These are phyloP conservation scores for Hypotaenidia okinawae DNA, from an alignment of 2,797 vertebrate species.

Conservation along the genomic window DNA sequence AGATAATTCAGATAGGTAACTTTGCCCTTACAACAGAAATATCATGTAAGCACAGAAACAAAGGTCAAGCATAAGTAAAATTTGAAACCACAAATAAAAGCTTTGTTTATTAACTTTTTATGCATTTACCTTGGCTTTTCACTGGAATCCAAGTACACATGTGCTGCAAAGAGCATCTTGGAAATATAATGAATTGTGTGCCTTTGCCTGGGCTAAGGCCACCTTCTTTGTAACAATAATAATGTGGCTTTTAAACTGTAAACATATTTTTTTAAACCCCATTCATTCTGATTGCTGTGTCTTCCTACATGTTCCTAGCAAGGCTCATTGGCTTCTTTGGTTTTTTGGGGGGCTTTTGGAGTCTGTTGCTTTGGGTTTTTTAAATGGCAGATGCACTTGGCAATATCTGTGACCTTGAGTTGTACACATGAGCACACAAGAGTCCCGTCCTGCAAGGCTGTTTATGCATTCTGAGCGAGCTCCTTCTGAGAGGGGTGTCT, in stretches of 20 bases:
- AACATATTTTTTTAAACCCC: not conserved
- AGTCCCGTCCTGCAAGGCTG: slow-evolving; percentile 23
- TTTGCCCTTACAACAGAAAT: not conserved
- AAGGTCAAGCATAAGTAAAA: not conserved
- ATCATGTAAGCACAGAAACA: not conserved
- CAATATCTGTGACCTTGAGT: slow-evolving; percentile 56
- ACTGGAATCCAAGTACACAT: not conserved
- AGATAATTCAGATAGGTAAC: not conserved
- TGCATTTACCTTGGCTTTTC: not conserved
- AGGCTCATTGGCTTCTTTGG: not conserved
- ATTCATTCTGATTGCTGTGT: not conserved
- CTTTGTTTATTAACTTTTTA: not conserved
- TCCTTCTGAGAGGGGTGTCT: slow-evolving; percentile 52
- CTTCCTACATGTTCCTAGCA: not conserved
- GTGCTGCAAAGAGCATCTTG: not conserved
- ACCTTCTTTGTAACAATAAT: not conserved
- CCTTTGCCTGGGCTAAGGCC: not conserved
- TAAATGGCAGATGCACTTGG: not conserved
- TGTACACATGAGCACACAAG: not conserved
- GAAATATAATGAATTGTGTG: not conserved
- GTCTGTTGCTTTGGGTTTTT: no score
- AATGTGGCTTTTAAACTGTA: not conserved
- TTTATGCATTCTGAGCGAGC: slow-evolving; percentile 59
- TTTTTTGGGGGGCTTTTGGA: not conserved
- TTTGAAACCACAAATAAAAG: not conserved